Evolutionary conservation across 2,888 invertebrate species (phyloP).

Genomic region (Cataglyphis rosenhaueri): DNA sequence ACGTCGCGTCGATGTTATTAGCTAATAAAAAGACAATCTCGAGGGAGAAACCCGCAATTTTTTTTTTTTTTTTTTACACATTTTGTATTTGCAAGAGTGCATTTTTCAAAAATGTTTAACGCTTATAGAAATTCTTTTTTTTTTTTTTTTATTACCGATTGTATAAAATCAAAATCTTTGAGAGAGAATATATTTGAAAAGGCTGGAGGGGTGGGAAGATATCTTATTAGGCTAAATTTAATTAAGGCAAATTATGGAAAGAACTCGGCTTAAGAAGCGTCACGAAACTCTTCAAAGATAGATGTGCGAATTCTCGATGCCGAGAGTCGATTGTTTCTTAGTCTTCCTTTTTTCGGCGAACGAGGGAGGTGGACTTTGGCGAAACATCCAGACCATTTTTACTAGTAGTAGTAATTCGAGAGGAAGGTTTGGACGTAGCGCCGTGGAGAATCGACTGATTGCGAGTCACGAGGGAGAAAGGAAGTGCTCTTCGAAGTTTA

Average conservation of each 20-base stretch:
- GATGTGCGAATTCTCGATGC: background rate
- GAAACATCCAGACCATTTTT: slow-evolving; percentile 41
- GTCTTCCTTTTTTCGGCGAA: slow-evolving; percentile 4
- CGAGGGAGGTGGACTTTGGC: slow-evolving; percentile 38
- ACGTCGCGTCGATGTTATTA: slow-evolving; percentile 51
- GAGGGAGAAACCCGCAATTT: slow-evolving; percentile 9
- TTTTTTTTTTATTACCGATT: background rate
- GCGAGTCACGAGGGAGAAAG: slow-evolving; percentile 67
- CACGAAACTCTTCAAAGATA: background rate
- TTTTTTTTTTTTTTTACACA: background rate
- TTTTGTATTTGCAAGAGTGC: background rate
- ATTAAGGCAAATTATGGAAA: slow-evolving; percentile 1
- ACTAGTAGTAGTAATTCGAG: slow-evolving; percentile 65
- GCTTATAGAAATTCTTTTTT: background rate
- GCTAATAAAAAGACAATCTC: slow-evolving; percentile 42
- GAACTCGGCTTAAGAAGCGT: background rate
- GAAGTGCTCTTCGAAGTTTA: slow-evolving; percentile 60
- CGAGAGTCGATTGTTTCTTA: background rate
- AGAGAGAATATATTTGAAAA: background rate
- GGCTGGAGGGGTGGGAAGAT: too few relatives aligned
- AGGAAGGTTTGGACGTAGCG: slow-evolving; percentile 62
- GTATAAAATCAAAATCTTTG: background rate
- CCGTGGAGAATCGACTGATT: slow-evolving; percentile 69
- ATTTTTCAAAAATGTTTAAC: background rate
- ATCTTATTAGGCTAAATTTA: background rate